These are phyloP conservation scores for Platorchestia sp. DNA, from an alignment of 1,140 invertebrate genomes.

Conservation along the genomic window DNA sequence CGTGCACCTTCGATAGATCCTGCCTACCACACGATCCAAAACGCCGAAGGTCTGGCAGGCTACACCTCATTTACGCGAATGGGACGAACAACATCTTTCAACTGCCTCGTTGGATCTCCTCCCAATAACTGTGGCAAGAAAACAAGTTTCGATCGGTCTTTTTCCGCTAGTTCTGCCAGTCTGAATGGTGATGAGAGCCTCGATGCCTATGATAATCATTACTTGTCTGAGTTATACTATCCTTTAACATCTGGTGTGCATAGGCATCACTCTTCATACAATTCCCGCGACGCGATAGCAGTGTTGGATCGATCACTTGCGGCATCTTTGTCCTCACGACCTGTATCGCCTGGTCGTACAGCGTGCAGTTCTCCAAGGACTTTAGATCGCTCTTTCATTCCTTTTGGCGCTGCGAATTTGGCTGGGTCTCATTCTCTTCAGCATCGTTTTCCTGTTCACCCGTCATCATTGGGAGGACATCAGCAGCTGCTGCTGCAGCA, in stretches of 20 bases:
- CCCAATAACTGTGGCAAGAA: not conserved
- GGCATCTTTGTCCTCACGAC: not conserved
- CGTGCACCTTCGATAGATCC: not conserved
- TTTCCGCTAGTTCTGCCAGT: not conserved
- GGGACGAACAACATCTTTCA: not conserved
- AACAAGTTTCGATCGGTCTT: not conserved
- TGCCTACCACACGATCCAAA: not conserved
- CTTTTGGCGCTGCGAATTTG: not conserved
- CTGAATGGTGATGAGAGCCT: not conserved
- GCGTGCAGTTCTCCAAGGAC: not conserved
- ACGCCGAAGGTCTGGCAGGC: not conserved
- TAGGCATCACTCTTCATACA: not conserved
- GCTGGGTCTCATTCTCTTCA: not conserved
- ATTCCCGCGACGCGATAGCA: not conserved
- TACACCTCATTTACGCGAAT: not conserved
- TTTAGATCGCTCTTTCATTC: not conserved
- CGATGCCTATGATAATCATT: not conserved
- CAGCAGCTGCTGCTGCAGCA: too few species aligned
- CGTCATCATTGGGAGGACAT: not conserved
- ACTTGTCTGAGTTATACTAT: not conserved
- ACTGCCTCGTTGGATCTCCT: not conserved
- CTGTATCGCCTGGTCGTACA: not conserved
- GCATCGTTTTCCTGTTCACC: not conserved
- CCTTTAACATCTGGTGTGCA: not conserved
- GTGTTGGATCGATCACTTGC: not conserved